Base-by-base conservation (phyloP, 1,140 invertebrate genomes). In the Drosophila auraria region DNA sequence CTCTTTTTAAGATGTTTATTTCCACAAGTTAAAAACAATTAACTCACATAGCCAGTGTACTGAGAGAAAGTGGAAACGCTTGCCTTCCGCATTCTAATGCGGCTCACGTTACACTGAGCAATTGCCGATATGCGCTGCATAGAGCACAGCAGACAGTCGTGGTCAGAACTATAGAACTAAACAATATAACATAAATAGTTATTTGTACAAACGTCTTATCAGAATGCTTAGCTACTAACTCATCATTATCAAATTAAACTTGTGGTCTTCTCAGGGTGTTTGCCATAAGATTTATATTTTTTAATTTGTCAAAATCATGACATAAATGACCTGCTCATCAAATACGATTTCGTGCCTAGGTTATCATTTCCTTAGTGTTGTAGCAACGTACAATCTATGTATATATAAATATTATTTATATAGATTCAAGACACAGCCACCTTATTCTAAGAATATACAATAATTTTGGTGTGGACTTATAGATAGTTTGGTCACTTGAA, bases 31-130 rank as follows among this genome's bases (percentile, higher is more conserved):
- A 36, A 58, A 56, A 76, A 66, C 71, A 76, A 76, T 75, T 58
- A 75, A 65, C 51, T 75, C 38, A 20, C 49, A 68, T 30, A 53
- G 38, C 12, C n/a, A 66, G 64, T 38, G 42, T 63, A 66, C 64
- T 27, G 20, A 25, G 70, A 44, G 59, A 75, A 76, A 76, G 73
- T 73, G 54, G 70, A 73, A 60, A 51, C 47, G 56, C 45, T 27
- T 44, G 70, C 36, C 61, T 73, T 73, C 27, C 45, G 60, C 53
- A 74, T 75, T 71, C 66, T 60, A 69, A 71, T 71, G 70, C 56
- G 27, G 23, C 59, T 75, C 70, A 75, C 50, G 51, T 75, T 75
- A 75, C 72, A 56, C 36, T 33, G 11, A 33, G 36, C 66, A 27
- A 57, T 45, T 60, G 45, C 30, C 47, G 66, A 59, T 60, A 73